phyloP scores from a whole-genome alignment of 2,113 vertebrate species.

The Otis tarda region DNA sequence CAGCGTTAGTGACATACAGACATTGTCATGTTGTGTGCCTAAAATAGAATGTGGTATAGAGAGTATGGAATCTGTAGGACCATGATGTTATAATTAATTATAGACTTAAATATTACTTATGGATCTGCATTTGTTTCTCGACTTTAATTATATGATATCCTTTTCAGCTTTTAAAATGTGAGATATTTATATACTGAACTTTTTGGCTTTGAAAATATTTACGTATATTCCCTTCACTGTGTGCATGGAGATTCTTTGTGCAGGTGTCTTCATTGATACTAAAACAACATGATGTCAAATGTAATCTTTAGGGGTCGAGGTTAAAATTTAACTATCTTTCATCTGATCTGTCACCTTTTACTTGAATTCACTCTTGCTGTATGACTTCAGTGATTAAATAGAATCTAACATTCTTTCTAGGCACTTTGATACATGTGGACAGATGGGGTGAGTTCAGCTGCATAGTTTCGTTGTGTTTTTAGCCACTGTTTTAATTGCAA shows the following conservation, averaged over 20 bases:
- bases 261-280: slow-evolving; percentile 19
- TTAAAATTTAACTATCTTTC: slow-evolving; percentile 5
- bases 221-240: slow-evolving; percentile 10
- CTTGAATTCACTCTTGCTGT: neutral
- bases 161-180: slow-evolving; percentile 44
- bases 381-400: slow-evolving; percentile 1
- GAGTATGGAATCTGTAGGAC: slow-evolving; percentile 57
- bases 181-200: slow-evolving; percentile 41
- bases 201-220: slow-evolving; percentile 54
- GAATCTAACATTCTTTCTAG: slow-evolving; percentile 18
- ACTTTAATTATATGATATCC: neutral
- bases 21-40: slow-evolving; percentile 49
- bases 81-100: slow-evolving; percentile 60
- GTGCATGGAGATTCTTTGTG: neutral
- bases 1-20: slow-evolving; percentile 60
- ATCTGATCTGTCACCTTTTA: neutral
- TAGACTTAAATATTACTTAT: slow-evolving; percentile 49
- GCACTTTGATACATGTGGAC: neutral
- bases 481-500: neutral
- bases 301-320: neutral
- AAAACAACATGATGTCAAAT: slow-evolving; percentile 28
- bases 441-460: neutral
- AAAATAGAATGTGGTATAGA: slow-evolving; percentile 57
- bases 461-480: neutral
- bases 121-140: slow-evolving; percentile 52